phyloP scores from a whole-genome alignment of 2,888 invertebrate genomes.

The Drosophila longiperda region DNA sequence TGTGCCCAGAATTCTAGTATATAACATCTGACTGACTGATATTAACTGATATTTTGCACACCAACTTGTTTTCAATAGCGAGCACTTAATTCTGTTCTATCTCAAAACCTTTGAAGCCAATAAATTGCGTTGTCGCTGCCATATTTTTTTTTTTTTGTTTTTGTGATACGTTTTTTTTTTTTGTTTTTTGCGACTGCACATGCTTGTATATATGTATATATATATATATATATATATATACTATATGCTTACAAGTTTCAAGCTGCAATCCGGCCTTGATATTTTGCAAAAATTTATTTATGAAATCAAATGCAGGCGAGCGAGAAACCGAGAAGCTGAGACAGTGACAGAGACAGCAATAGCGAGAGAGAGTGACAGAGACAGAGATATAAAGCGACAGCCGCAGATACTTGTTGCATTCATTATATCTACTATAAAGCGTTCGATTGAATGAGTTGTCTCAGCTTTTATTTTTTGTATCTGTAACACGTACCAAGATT shows the following conservation, averaged over 20 bases:
- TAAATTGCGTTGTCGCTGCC: constrained; percentile 69
- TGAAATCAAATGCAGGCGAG: constrained; percentile 77
- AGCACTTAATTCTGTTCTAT: constrained; percentile 62
- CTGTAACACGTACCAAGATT: constrained; percentile 50
- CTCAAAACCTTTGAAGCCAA: constrained; percentile 77
- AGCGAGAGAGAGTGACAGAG: neutral
- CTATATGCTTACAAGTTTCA: constrained; percentile 74
- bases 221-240: constrained; percentile 30
- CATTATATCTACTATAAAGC: constrained; percentile 58
- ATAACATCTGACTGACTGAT: constrained; percentile 41
- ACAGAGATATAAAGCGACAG: constrained; percentile 48
- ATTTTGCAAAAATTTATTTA: constrained; percentile 80
- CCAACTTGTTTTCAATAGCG: constrained; percentile 65
- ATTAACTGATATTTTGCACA: constrained; percentile 68
- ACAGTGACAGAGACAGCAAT: constrained; percentile 6
- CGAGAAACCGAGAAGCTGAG: constrained; percentile 44
- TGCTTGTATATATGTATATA: constrained; percentile 40
- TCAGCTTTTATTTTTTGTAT: constrained; percentile 43
- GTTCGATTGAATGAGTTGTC: constrained; percentile 71
- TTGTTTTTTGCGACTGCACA: constrained; percentile 42
- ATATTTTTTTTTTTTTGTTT: constrained; percentile 46
- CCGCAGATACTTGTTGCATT: constrained; percentile 75
- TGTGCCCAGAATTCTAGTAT: constrained; percentile 59
- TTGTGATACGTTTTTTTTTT: constrained; percentile 18
- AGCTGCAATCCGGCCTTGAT: constrained; percentile 77